A percentile compares a stretch with the other conserved stretches of the same genome.
phyloP scores from a whole-genome alignment of 2,888 invertebrate genomes.

The Pogonocherus hispidulus region DNA sequence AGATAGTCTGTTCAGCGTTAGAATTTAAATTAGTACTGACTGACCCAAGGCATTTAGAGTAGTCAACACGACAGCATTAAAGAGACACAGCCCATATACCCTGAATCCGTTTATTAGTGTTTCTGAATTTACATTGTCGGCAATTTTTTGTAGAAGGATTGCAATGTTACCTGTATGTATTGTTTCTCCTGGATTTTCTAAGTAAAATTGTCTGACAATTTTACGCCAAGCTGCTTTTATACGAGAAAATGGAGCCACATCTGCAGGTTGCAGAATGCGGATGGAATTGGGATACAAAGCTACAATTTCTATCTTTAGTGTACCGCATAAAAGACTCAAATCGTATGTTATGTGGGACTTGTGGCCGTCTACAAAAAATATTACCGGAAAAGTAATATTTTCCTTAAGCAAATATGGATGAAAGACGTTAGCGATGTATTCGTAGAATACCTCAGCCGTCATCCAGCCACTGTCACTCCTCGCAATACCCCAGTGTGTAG shows the following conservation, averaged over 20 bases:
- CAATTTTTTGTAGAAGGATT: no score
- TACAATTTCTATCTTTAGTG: constrained; percentile 40
- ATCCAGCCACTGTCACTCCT: constrained; percentile 36
- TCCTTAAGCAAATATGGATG: constrained; percentile 25
- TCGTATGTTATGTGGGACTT: constrained; percentile 39
- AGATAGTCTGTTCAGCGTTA: neutral
- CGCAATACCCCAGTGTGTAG: constrained; percentile 28
- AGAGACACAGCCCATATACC: neutral
- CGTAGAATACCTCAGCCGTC: constrained; percentile 35
- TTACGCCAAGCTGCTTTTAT: no score
- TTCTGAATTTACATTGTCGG: neutral
- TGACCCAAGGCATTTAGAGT: no score
- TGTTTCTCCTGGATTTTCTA: neutral
- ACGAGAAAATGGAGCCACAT: constrained; percentile 39
- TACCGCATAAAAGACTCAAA: constrained; percentile 36
- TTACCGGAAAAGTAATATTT: constrained; percentile 29
- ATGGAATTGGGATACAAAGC: constrained; percentile 42
- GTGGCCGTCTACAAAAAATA: constrained; percentile 44
- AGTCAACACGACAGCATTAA: neutral
- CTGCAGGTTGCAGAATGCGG: constrained; percentile 40
- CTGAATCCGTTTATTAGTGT: neutral
- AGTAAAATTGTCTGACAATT: no score
- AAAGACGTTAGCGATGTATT: constrained; percentile 37
- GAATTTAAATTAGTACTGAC: neutral
- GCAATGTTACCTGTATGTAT: no score